A percentile compares a stretch with the other conserved stretches of the same genome.
phyloP scores from a whole-genome alignment of 2,113 vertebrate species.

The Hippocampus zosterae region DNA sequence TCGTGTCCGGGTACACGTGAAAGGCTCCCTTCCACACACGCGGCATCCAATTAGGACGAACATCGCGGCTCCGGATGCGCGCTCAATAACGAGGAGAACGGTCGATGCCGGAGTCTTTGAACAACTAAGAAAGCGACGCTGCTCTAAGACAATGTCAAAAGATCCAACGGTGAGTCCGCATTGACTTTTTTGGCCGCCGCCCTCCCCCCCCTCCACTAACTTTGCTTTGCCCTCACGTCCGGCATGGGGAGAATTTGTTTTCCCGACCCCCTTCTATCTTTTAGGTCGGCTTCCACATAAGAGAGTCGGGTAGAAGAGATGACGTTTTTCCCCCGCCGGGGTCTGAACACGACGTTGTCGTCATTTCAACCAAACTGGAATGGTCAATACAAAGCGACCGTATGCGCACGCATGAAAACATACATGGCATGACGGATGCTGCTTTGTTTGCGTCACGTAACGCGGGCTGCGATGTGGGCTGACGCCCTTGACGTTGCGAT shows the following conservation, averaged over 20 bases:
- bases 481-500: conserved; percentile 4
- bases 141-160: conserved; percentile 42
- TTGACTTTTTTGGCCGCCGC: not conserved
- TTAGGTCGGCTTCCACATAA: not conserved
- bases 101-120: conserved; percentile 25
- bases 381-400: too few species aligned
- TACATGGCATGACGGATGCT: not conserved
- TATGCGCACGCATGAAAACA: not conserved
- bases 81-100: conserved; percentile 26
- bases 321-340: not conserved
- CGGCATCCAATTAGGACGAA: conserved; percentile 37
- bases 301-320: not conserved
- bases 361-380: not conserved
- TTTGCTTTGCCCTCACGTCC: conserved; percentile 3
- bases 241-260: not conserved
- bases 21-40: not conserved
- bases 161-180: not conserved
- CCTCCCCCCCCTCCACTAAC: not conserved
- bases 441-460: not conserved
- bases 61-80: not conserved
- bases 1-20: not conserved
- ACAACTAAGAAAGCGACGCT: conserved; percentile 24
- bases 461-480: not conserved
- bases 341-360: not conserved
- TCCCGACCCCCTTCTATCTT: not conserved